phyloP scores from a whole-genome alignment of 2,888 invertebrate genomes.

The Thymelicus acteon region DNA sequence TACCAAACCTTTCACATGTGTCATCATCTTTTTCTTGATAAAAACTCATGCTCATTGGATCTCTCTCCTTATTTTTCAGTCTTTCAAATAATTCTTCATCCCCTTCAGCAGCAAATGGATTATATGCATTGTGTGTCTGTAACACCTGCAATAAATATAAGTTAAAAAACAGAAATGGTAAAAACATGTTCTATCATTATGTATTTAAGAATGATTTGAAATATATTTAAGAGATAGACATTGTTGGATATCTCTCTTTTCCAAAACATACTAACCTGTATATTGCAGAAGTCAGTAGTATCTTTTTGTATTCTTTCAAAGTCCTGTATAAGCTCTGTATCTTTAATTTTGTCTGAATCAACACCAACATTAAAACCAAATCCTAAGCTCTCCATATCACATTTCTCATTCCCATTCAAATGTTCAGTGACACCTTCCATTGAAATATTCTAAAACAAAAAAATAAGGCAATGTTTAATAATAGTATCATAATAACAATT shows the following conservation, averaged over 20 bases:
- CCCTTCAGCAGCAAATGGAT: conserved; percentile 74
- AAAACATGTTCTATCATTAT: too few relatives aligned
- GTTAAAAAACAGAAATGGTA: background rate
- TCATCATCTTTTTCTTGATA: conserved; percentile 86
- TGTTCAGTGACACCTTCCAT: conserved; percentile 68
- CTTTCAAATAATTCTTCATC: conserved; percentile 80
- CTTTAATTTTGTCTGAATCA: conserved; percentile 77
- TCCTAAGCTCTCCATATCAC: conserved; percentile 74
- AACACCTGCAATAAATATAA: conserved; percentile 64
- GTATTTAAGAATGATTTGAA: too few relatives aligned
- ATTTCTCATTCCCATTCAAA: conserved; percentile 76
- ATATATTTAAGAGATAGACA: too few relatives aligned
- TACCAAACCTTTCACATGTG: conserved; percentile 71
- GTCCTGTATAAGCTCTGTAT: conserved; percentile 77
- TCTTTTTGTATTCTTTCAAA: conserved; percentile 87
- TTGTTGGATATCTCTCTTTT: too few relatives aligned
- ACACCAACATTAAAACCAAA: conserved; percentile 76
- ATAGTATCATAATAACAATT: background rate
- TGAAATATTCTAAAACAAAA: conserved; percentile 71
- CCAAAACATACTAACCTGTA: conserved; percentile 62
- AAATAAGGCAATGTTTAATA: conserved; percentile 15
- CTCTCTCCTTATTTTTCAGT: conserved; percentile 83
- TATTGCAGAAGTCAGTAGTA: conserved; percentile 81
- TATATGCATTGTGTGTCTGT: conserved; percentile 75
- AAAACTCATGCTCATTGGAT: conserved; percentile 88